These are phyloP conservation scores for Triplophysa yarkandensis DNA, from an alignment of 2,797 vertebrate species.

Conservation along the genomic window DNA sequence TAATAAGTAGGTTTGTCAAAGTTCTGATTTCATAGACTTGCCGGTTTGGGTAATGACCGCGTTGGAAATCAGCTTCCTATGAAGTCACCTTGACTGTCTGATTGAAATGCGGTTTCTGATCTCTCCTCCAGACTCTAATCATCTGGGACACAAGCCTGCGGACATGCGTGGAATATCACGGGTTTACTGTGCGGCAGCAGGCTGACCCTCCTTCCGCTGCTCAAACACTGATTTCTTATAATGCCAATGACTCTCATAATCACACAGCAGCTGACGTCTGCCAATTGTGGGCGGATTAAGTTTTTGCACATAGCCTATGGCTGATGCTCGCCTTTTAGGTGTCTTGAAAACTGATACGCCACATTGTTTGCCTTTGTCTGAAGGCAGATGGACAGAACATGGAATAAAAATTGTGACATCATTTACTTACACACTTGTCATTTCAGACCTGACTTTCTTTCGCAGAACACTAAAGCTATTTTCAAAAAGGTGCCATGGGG, in stretches of 20 bases:
- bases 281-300: constrained; percentile 26
- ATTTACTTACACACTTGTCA: too few relatives aligned
- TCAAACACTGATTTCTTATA: constrained; percentile 64
- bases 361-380: too few relatives aligned
- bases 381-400: too few relatives aligned
- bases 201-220: constrained; percentile 49
- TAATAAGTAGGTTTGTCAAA: constrained; percentile 57
- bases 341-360: not conserved
- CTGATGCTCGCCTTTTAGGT: constrained; percentile 6
- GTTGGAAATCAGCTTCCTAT: constrained; percentile 55
- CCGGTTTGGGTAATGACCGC: constrained; percentile 54
- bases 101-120: constrained; percentile 60
- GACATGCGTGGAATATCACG: constrained; percentile 60
- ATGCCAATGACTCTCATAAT: constrained; percentile 65
- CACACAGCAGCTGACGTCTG: constrained; percentile 50
- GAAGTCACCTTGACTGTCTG: constrained; percentile 55
- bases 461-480: too few relatives aligned
- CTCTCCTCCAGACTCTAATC: constrained; percentile 53
- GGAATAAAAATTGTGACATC: too few relatives aligned
- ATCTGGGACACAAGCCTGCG: constrained; percentile 56
- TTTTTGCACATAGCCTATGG: not conserved
- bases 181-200: constrained; percentile 56
- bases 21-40: constrained; percentile 56
- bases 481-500: too few relatives aligned
- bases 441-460: too few relatives aligned